Evolutionary conservation across 2,113 vertebrate genomes (phyloP), one percentile per base, ranked within the genome.

Genomic region (Nipponia nippon): DNA sequence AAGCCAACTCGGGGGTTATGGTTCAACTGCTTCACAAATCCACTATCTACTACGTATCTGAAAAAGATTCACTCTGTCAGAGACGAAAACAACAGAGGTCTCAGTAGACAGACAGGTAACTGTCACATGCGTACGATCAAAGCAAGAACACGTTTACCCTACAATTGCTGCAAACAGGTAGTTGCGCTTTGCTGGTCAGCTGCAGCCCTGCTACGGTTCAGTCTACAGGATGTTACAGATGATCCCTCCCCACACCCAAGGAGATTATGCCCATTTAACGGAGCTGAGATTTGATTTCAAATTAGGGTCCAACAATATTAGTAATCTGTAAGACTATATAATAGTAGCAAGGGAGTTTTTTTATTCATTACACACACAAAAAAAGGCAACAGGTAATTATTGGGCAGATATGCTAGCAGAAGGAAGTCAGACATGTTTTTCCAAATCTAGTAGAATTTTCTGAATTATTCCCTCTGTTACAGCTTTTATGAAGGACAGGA

Each of bases 1-100:
- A 99, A 97, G 58, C 99, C 99, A 91, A 99, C 99, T 70, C 99
- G 98, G 9, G 99, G 99, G 76, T 99, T 99, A 92, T 99, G 99
- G 97, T 99, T 99, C 85, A 99, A 96, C 92, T 99, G 99, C 96
- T 99, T 99, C 95, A 99, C 99, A 97, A 99, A 99, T 36, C 99
- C 99, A 83, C 99, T 99, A 55, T 99, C 99, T 36, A 99, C 98
- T 32, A 99, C 99, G 14, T 99, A 99, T 46, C 99, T 99, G 94
- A 8, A 67, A 92, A 67, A 94, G 52, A n/a, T 55, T 61, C 72
- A 96, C 27, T 65, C 36, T n/a, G 34, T 78, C 89, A 93, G 73
- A 89, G 71, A 66, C 18, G 34, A 38, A 17, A 87, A 90, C 23
- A 62, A 11, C 2, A 61, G 17, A 61, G 21, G 15, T 56, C 19